Base-by-base conservation (phyloP, 2,888 invertebrate species). In the Timema cristinae region DNA sequence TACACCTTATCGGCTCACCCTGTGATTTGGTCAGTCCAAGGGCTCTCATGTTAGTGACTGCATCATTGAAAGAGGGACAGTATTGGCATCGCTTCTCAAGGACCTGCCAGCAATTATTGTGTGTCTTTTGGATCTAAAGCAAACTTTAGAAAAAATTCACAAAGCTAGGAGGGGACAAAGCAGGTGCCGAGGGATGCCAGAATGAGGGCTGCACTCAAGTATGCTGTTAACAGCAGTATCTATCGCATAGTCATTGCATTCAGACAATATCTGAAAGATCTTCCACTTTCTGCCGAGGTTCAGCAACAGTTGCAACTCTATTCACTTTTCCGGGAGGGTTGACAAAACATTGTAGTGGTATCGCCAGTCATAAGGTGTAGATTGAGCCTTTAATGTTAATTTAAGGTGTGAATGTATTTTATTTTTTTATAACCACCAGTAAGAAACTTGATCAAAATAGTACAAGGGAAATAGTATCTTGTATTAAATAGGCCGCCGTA, bases 11-110 rank as follows among this genome's bases (percentile, higher is more conserved):
- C n/a, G 80, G 88, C 90, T 1, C 89, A 91, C 78, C 85, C 88
- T 6, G 86, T 93, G 11, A 87, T 92, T 76, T 94, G 94, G 92
- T 86, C 91, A 0, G 87, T 88, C 50, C 91, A 94, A 83, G 92
- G 92, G 16, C 82, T 96, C 70, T 88, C 94, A 0, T 88, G 66
- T 83, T 96, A 71, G 88, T 88, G 67, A 88, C 89, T 9, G 86
- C 88, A 49, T 95, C 95, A 0, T 82, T 92, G n/a, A 84, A 80
- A 7, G 95, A 95, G 84, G n/a, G 95, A 96, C 82, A 88, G 86
- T 74, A 95, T 89, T 83, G 95, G 96, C 69, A 89, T 95, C 50
- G 92, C 93, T 0, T n/a, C 95, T 95, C 81, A 90, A 90, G 80
- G 91, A 93, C 79, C 82, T 96, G 73, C 86, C 91, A 0, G 81